Conservation (phyloP, 2,888 invertebrate genomes). For the Homarus gammarus region DNA sequence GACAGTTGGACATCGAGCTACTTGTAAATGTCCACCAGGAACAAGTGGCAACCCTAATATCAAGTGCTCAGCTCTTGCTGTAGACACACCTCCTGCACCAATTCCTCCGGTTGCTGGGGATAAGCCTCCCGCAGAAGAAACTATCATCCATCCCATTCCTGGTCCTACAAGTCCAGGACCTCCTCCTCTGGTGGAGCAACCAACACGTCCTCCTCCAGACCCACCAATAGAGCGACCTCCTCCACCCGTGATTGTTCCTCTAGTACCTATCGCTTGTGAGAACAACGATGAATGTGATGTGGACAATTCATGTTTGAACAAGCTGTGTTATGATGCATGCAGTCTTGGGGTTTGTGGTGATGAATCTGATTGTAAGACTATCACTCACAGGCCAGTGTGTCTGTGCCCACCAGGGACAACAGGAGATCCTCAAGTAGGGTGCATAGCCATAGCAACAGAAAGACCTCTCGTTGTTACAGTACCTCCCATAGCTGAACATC, state of each 20-base stretch:
- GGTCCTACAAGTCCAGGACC: slow-evolving; percentile 14
- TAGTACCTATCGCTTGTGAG: slow-evolving; percentile 39
- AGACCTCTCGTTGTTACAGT: slow-evolving; percentile 29
- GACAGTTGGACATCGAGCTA: slow-evolving; percentile 88
- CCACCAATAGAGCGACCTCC: slow-evolving; percentile 37
- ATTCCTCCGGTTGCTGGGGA: slow-evolving; percentile 56
- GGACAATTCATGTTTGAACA: slow-evolving; percentile 55
- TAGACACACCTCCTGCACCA: slow-evolving; percentile 27
- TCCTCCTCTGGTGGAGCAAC: slow-evolving; percentile 18
- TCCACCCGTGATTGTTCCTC: slow-evolving; percentile 45
- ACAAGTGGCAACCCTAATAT: slow-evolving; percentile 75
- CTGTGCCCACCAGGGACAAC: slow-evolving; percentile 68
- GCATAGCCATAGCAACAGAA: slow-evolving; percentile 52
- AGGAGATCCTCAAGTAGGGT: slow-evolving; percentile 64
- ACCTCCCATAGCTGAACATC: slow-evolving; percentile 39
- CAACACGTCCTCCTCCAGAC: slow-evolving; percentile 20
- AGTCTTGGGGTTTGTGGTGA: slow-evolving; percentile 83
- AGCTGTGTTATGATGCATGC: slow-evolving; percentile 81
- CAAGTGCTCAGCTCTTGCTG: slow-evolving; percentile 74
- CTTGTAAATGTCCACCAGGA: slow-evolving; percentile 83
- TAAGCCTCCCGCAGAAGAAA: background rate
- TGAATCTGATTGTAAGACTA: slow-evolving; percentile 86
- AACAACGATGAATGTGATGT: slow-evolving; percentile 59
- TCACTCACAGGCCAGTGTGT: slow-evolving; percentile 82
- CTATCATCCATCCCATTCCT: slow-evolving; percentile 30